Base-by-base conservation (phyloP, 2,113 vertebrate species). In the Hipposideros armiger region DNA sequence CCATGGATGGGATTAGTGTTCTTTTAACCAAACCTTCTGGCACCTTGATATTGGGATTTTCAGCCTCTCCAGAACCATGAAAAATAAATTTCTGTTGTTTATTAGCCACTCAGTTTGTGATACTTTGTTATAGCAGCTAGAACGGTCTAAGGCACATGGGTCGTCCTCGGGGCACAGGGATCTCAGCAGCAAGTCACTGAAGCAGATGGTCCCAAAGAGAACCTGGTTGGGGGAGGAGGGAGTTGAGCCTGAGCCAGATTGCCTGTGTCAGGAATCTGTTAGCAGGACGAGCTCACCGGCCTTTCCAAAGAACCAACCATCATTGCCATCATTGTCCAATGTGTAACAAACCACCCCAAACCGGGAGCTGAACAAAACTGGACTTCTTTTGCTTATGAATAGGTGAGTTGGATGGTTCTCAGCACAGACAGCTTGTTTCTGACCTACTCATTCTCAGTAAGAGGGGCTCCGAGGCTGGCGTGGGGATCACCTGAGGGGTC, bases 231-330 rank as follows among this genome's bases (percentile, higher is more conserved):
- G 11, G 17, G 26, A 67, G 73, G 36, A 86, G 45, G 77, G 76
- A 11, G 6, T 0, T 16, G 36, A 40, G 13, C 9, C 24, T 2
- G 24, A 72, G 15, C 13, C 22, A 10, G 64, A 5, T 56, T 2
- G 64, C 74, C 56, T 8, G 7, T 11, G 9, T 36, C 1, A 0
- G 26, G 56, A 3, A 1, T 5, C 85, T 60, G 9, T 5, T 5
- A 7, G 19, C 42, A 50, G 30, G 54, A 50, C 32, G 5, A 3
- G 17, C 22, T 32, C 24, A 15, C 26, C 13, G 28, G 58, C 14
- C n/a, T 54, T 86, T 89, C 78, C 47, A 42, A 69, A 91, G 83
- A 26, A 32, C 40, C 50, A 15, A 4, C 0, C 0, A 11, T 24
- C 8, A 24, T 5, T 58, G 28, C 30, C 70, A 20, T 50, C 17